Evolutionary conservation across 2,888 invertebrate genomes (phyloP).

Genomic region (Scaptomyza polygonia): DNA sequence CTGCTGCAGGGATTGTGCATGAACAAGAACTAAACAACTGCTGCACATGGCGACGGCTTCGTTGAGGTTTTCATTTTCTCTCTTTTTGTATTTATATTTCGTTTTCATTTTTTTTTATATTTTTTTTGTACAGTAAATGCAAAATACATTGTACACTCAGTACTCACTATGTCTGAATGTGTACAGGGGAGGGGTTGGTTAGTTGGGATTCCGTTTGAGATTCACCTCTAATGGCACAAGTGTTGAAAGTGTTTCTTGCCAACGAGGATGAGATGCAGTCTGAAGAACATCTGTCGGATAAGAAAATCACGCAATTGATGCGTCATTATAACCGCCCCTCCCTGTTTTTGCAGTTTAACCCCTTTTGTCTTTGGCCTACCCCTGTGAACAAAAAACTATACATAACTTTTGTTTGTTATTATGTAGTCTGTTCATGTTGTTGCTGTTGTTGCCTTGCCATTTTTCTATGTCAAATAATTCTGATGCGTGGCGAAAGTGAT

Average conservation of each 20-base stretch:
- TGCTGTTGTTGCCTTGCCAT: slow-evolving; percentile 38
- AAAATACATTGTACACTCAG: slow-evolving; percentile 60
- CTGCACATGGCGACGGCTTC: slow-evolving; percentile 57
- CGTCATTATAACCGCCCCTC: slow-evolving; percentile 57
- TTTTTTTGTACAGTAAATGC: slow-evolving; percentile 72
- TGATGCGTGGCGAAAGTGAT: slow-evolving; percentile 53
- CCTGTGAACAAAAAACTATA: slow-evolving; percentile 48
- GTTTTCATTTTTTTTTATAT: slow-evolving; percentile 23
- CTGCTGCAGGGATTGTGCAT: slow-evolving; percentile 59
- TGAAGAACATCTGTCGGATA: slow-evolving; percentile 64
- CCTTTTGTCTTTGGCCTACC: slow-evolving; percentile 53
- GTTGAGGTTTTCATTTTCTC: slow-evolving; percentile 47
- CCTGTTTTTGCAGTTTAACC: slow-evolving; percentile 24
- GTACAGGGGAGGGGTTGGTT: not conserved
- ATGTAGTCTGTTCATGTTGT: slow-evolving; percentile 9
- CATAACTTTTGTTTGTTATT: slow-evolving; percentile 21
- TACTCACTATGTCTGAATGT: slow-evolving; percentile 2
- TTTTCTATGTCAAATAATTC: slow-evolving; percentile 39
- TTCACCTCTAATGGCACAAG: slow-evolving; percentile 67
- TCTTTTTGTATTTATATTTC: slow-evolving; percentile 17
- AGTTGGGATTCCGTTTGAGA: slow-evolving; percentile 48
- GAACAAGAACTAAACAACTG: slow-evolving; percentile 27
- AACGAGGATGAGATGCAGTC: slow-evolving; percentile 31
- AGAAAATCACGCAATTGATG: slow-evolving; percentile 67
- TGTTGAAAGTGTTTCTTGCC: slow-evolving; percentile 46